Conservation (phyloP, 1,140 invertebrate genomes). For the Cyclina sinensis region DNA sequence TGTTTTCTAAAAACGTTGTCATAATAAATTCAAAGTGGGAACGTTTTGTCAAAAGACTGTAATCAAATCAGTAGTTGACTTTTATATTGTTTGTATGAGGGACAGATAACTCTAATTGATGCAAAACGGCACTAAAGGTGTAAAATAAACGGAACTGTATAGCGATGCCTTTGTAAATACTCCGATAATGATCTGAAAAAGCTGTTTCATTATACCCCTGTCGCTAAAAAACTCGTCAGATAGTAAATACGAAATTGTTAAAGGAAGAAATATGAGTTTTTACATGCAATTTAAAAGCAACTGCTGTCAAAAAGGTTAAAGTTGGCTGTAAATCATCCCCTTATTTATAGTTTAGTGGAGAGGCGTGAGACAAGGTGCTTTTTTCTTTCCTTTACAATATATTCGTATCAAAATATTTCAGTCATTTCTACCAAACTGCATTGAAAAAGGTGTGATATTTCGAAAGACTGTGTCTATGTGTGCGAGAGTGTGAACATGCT, state of each 20-base stretch:
- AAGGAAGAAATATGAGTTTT: constrained; percentile 6
- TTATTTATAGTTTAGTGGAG: background rate
- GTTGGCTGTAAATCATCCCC: background rate
- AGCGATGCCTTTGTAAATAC: background rate
- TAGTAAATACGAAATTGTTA: background rate
- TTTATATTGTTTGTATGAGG: background rate
- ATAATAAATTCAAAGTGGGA: background rate
- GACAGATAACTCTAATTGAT: constrained; percentile 44
- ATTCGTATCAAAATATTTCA: too few species aligned
- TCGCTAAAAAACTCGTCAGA: background rate
- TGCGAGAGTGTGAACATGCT: too few species aligned
- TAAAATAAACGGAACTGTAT: constrained; percentile 8
- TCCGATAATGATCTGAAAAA: background rate
- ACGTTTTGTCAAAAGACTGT: constrained; percentile 13
- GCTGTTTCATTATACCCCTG: background rate
- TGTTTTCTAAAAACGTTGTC: constrained; percentile 7
- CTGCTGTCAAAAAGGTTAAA: background rate
- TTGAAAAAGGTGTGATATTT: too few species aligned
- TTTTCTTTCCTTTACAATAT: background rate
- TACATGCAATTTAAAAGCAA: constrained; percentile 13
- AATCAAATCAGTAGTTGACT: constrained; percentile 15
- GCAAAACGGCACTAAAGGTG: constrained; percentile 30
- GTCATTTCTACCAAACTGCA: too few species aligned
- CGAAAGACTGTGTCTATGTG: too few species aligned
- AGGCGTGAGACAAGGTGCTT: background rate